Evolutionary conservation across 2,888 invertebrate genomes (phyloP).

Genomic region (Arenicola marina): DNA sequence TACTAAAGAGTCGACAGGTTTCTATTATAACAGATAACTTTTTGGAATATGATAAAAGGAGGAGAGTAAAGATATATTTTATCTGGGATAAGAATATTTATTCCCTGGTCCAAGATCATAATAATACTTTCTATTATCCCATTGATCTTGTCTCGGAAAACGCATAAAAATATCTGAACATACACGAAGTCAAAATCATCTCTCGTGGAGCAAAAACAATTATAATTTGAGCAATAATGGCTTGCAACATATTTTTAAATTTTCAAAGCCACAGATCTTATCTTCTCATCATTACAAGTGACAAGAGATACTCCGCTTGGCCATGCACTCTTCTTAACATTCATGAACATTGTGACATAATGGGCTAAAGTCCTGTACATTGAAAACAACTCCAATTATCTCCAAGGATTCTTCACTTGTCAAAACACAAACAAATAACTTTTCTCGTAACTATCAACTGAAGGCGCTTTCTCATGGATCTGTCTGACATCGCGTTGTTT

Average conservation of each 20-base stretch:
- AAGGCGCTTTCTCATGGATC: too few relatives aligned
- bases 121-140: constrained; percentile 31
- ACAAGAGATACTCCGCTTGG: constrained; percentile 67
- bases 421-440: constrained; percentile 84
- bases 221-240: constrained; percentile 85
- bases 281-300: constrained; percentile 81
- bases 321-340: constrained; percentile 37
- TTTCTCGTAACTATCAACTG: too few relatives aligned
- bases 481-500: too few relatives aligned
- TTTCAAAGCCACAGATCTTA: constrained; percentile 80
- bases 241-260: constrained; percentile 87
- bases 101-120: constrained; percentile 76
- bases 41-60: too few relatives aligned
- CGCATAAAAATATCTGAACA: constrained; percentile 86
- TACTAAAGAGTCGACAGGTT: too few relatives aligned
- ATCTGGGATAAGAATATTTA: constrained; percentile 82
- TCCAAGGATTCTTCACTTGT: constrained; percentile 65
- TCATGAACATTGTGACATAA: constrained; percentile 80
- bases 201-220: constrained; percentile 87
- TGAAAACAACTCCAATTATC: constrained; percentile 79
- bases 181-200: constrained; percentile 82
- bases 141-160: constrained; percentile 55
- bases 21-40: too few relatives aligned
- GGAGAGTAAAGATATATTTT: too few relatives aligned
- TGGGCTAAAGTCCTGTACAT: constrained; percentile 85